Conservation (phyloP, 2,888 invertebrate genomes). For the Melanostoma scalare region DNA sequence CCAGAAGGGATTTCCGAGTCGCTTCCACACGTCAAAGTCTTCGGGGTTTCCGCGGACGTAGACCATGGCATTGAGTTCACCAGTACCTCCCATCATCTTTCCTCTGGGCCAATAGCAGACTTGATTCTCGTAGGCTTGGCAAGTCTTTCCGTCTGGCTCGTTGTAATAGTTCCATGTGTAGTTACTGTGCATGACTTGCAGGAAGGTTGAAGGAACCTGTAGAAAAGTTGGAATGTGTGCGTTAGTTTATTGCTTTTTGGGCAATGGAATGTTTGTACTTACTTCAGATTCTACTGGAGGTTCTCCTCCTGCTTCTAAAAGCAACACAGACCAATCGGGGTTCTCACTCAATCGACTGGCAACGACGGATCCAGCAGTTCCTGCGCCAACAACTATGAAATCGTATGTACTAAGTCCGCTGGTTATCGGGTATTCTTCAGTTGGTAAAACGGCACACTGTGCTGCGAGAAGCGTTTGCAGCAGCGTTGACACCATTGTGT, state of each 20-base stretch:
- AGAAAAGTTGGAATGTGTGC: background rate
- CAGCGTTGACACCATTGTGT: conserved; percentile 83
- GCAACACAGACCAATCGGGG: conserved; percentile 74
- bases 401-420: conserved; percentile 78
- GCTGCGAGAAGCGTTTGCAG: conserved; percentile 84
- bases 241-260: background rate
- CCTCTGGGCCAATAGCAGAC: conserved; percentile 85
- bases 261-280: background rate
- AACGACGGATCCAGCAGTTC: conserved; percentile 81
- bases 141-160: conserved; percentile 75
- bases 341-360: conserved; percentile 76
- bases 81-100: conserved; percentile 85
- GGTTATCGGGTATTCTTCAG: conserved; percentile 83
- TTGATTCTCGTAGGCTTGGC: conserved; percentile 74
- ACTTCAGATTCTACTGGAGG: conserved; percentile 76
- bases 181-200: conserved; percentile 57
- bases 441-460: conserved; percentile 84
- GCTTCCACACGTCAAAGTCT: conserved; percentile 84
- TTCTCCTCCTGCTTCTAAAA: conserved; percentile 75
- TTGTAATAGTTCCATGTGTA: conserved; percentile 77
- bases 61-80: conserved; percentile 85
- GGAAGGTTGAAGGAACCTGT: conserved; percentile 76
- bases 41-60: conserved; percentile 84
- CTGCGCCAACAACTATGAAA: conserved; percentile 83
- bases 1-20: conserved; percentile 84